Evolutionary conservation across 2,797 vertebrate genomes (phyloP).

Genomic region (Taeniopygia guttata): DNA sequence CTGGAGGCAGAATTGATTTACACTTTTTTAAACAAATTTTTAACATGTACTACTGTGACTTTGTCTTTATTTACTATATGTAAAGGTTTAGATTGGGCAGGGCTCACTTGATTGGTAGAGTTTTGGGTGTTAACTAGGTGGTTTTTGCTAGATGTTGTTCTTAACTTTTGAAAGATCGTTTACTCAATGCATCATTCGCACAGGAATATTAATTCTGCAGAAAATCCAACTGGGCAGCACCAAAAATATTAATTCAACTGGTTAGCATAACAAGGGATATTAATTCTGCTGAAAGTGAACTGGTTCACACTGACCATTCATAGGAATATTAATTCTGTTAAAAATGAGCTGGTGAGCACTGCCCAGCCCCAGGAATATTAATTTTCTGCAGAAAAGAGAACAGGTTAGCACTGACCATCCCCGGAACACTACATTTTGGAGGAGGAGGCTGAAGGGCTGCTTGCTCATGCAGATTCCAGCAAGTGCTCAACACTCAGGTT

Average conservation of each 20-base stretch:
- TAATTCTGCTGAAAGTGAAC: neutral
- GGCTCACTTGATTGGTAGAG: too few species aligned
- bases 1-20: too few species aligned
- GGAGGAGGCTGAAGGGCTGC: neutral
- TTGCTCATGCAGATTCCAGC: neutral
- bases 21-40: too few species aligned
- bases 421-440: neutral
- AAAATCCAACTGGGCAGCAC: neutral
- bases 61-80: too few species aligned
- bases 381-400: neutral
- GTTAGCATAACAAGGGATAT: neutral
- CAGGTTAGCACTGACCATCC: neutral
- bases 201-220: neutral
- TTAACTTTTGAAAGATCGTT: too few species aligned
- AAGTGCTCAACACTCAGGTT: fast-evolving
- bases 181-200: too few species aligned
- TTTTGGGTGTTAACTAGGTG: too few species aligned
- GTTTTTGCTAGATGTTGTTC: too few species aligned
- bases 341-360: neutral
- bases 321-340: neutral
- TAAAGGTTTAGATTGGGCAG: too few species aligned
- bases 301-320: neutral
- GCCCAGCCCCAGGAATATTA: neutral
- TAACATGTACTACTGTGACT: too few species aligned
- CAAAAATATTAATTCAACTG: neutral